A percentile compares a stretch with the other conserved stretches of the same genome.
phyloP scores from a whole-genome alignment of 2,797 vertebrate genomes.

The Micromesistius poutassou region DNA sequence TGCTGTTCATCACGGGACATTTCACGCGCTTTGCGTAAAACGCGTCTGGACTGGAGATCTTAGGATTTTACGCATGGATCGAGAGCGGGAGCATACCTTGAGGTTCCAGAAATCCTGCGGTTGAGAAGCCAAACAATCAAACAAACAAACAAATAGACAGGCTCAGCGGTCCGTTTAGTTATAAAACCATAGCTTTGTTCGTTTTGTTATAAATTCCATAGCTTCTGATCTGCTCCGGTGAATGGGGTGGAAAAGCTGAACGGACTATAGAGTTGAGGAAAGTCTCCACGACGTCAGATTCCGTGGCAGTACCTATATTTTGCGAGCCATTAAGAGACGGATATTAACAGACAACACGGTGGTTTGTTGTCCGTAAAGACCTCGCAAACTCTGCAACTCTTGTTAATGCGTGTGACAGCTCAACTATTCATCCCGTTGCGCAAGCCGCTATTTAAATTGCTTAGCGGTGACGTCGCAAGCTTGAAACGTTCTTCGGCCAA shows the following conservation, averaged over 20 bases:
- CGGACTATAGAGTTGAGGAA: slow-evolving; percentile 34
- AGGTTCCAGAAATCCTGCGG: slow-evolving; percentile 25
- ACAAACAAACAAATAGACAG: not conserved
- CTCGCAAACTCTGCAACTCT: slow-evolving; percentile 7
- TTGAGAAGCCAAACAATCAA: slow-evolving; percentile 17
- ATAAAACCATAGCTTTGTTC: slow-evolving; percentile 16
- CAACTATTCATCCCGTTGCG: slow-evolving; percentile 56
- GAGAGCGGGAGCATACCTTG: slow-evolving; percentile 49
- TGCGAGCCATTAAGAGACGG: not conserved
- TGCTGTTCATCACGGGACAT: not conserved
- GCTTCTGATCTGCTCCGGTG: not conserved
- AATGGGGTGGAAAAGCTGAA: not conserved
- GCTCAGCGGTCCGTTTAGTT: slow-evolving; percentile 4
- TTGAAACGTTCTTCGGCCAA: slow-evolving; percentile 49
- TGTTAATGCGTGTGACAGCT: slow-evolving; percentile 49
- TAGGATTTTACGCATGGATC: slow-evolving; percentile 21
- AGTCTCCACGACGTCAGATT: slow-evolving; percentile 40
- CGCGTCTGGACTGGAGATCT: not conserved
- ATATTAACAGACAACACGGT: not conserved
- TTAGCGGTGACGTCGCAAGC: slow-evolving; percentile 36
- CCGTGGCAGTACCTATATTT: not conserved
- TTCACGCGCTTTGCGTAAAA: not conserved
- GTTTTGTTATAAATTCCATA: slow-evolving; percentile 30
- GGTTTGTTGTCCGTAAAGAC: slow-evolving; percentile 16
- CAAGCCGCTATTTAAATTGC: slow-evolving; percentile 63